These are phyloP conservation scores for Rhea americana DNA, from an alignment of 2,113 vertebrate species.

Conservation along the genomic window DNA sequence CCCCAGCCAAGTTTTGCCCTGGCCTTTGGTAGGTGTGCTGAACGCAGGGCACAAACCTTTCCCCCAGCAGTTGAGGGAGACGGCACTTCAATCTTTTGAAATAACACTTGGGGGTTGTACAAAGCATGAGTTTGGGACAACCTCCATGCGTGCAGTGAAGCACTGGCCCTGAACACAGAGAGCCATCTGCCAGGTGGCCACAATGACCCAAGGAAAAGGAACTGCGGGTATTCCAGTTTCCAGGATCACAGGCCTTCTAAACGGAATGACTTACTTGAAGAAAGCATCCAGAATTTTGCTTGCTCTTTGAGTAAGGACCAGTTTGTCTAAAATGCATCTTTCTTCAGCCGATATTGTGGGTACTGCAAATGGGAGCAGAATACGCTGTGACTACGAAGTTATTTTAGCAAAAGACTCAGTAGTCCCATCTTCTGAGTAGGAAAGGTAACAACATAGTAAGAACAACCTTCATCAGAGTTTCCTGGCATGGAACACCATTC, in stretches of 20 bases:
- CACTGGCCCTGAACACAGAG: neutral
- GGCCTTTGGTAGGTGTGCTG: neutral
- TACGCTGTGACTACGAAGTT: neutral
- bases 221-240: neutral
- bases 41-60: neutral
- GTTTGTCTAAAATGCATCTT: neutral
- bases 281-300: neutral
- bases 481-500: neutral
- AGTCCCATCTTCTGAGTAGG: neutral
- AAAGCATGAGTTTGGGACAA: neutral
- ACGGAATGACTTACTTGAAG: neutral
- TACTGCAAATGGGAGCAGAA: neutral
- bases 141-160: neutral
- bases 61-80: neutral
- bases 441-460: neutral
- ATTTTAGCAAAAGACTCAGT: neutral
- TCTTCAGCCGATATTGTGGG: neutral
- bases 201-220: neutral
- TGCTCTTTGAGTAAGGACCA: neutral
- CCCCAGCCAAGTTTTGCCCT: neutral
- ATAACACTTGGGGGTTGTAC: fast-evolving
- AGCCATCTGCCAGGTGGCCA: neutral
- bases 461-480: neutral
- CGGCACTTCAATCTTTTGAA: neutral
- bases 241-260: neutral